Conservation (phyloP, 2,888 invertebrate genomes). For the Dromius quadrimaculatus region DNA sequence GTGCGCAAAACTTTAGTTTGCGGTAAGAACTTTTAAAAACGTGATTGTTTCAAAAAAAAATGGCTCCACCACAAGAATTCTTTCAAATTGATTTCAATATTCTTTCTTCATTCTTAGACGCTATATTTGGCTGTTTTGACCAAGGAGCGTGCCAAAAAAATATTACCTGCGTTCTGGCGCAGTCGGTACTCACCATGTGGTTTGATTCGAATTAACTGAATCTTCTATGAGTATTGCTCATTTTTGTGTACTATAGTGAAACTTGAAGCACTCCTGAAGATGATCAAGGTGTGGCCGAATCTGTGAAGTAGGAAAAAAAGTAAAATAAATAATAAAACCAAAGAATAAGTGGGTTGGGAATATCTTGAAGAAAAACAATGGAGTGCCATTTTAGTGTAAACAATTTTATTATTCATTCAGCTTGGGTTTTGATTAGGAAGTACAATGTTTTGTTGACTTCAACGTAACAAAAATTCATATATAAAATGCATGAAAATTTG, state of each 20-base stretch:
- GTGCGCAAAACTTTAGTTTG: slow-evolving; percentile 25
- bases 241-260: too few species aligned
- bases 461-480: slow-evolving; percentile 32
- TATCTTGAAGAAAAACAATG: background rate
- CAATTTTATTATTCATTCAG: slow-evolving; percentile 46
- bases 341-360: too few species aligned
- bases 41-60: slow-evolving; percentile 50
- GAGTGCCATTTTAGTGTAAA: slow-evolving; percentile 35
- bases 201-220: too few species aligned
- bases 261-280: too few species aligned
- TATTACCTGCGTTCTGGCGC: too few species aligned
- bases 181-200: too few species aligned
- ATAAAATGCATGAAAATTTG: slow-evolving; percentile 38
- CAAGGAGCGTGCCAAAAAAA: too few species aligned
- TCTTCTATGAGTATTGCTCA: too few species aligned
- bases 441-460: slow-evolving; percentile 40
- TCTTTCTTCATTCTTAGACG: too few species aligned
- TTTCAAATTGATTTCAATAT: slow-evolving; percentile 55
- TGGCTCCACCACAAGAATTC: slow-evolving; percentile 46
- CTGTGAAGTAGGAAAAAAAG: background rate
- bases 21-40: slow-evolving; percentile 34
- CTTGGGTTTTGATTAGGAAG: slow-evolving; percentile 47
- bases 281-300: too few species aligned
- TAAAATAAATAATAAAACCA: background rate
- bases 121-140: too few species aligned